Conservation (phyloP, 2,113 vertebrate species). For the Scomber japonicus region DNA sequence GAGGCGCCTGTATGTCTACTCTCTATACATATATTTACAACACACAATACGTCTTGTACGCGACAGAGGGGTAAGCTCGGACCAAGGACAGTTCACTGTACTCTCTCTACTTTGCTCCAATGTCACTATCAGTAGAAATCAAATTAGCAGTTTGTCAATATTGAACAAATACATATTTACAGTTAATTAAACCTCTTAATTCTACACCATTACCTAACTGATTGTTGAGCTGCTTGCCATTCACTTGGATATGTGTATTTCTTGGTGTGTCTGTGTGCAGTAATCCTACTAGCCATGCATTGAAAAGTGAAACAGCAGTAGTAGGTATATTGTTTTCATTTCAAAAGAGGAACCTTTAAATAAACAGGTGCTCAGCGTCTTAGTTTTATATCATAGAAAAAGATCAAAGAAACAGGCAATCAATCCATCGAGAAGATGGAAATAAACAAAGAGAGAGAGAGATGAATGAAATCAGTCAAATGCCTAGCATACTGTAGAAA, state of each 20-base stretch:
- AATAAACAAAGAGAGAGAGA: slow-evolving; percentile 65
- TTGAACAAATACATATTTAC: slow-evolving; percentile 85
- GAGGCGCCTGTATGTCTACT: slow-evolving; percentile 76
- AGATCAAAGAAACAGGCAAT: slow-evolving; percentile 81
- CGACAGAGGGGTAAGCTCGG: slow-evolving; percentile 68
- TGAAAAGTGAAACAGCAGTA: slow-evolving; percentile 80
- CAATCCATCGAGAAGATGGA: slow-evolving; percentile 69
- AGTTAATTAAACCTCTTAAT: slow-evolving; percentile 68
- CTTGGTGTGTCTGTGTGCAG: slow-evolving; percentile 78
- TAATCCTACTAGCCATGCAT: slow-evolving; percentile 86
- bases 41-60: slow-evolving; percentile 73
- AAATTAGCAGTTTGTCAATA: slow-evolving; percentile 75
- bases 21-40: slow-evolving; percentile 85
- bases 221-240: slow-evolving; percentile 74
- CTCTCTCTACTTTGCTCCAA: slow-evolving; percentile 76
- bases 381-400: slow-evolving; percentile 83
- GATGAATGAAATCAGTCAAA: slow-evolving; percentile 70
- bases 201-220: slow-evolving; percentile 57
- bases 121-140: slow-evolving; percentile 81
- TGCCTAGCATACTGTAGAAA: slow-evolving; percentile 75
- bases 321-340: slow-evolving; percentile 78
- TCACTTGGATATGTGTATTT: slow-evolving; percentile 75
- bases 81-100: slow-evolving; percentile 74
- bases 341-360: slow-evolving; percentile 78
- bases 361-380: slow-evolving; percentile 77